Evolutionary conservation across 2,113 vertebrate genomes (phyloP), one percentile per base, ranked within the genome.

Genomic region (Calidris pugnax): DNA sequence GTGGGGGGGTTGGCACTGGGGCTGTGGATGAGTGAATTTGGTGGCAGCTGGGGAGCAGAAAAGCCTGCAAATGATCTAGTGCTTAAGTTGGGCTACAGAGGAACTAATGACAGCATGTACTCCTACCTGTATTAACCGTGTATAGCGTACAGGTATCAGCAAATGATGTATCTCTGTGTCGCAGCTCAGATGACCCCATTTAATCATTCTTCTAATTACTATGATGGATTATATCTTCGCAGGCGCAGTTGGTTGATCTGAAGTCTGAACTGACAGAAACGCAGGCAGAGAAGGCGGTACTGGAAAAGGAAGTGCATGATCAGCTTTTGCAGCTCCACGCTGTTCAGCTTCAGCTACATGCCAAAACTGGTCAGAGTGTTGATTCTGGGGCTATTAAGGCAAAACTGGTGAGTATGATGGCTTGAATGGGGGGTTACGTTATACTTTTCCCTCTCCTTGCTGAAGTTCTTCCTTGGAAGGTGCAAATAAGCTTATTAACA

Each of bases 201-300:
- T 92, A 63, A 30, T 77, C 9, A 26, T 41, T 85, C 28, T 28
- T 71, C 23, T 95, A 59, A 90, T 62, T 86, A 39, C 45, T 69
- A 0, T 80, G 35, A 37, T 80, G 76, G 74, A 6, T 97, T 91
- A 1, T 88, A 8, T 96, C 72, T 96, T 93, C n/a, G n/a, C 95
- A 99, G 99, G 99, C 99, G 26, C 99, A 99, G 96, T 66, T 99
- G 94, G 98, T 99, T 78, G 99, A 99, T 97, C 97, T 99, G 94
- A 99, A 99, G 47, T 99, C 99, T 12, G 99, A 99, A 96, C 95
- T 99, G 97, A 99, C 99, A 6, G 99, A 99, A 64, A 98, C 97
- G 2, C 99, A 99, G 89, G 99, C 99, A 19, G 99, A 99, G 96
- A 99, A 99, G 74, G 95, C 94, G 0, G 99, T 99, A 8, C 68